Percentiles rank a stretch among this genome's conserved stretches.
Evolutionary conservation across 2,888 invertebrate species (phyloP).

Genomic region (Brachyopa scutellaris): DNA sequence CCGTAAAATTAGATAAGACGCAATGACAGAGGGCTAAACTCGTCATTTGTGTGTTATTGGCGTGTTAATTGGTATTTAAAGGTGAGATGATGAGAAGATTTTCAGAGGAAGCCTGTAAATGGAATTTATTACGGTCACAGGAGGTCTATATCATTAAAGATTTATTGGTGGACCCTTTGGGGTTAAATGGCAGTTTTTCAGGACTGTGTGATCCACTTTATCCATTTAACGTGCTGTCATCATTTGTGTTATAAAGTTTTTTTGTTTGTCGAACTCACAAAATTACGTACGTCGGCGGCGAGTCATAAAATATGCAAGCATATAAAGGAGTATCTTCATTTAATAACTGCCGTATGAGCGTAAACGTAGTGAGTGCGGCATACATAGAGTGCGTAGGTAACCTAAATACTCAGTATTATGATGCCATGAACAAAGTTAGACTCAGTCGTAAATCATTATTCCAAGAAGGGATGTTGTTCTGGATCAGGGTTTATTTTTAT

Average conservation of each 20-base stretch:
- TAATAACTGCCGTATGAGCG: neutral
- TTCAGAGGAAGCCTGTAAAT: conserved; percentile 2
- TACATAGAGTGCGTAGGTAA: no score
- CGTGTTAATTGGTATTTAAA: conserved; percentile 11
- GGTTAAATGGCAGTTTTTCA: conserved; percentile 10
- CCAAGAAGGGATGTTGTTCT: no score
- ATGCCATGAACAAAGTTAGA: no score
- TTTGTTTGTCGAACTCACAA: neutral
- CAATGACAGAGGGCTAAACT: neutral
- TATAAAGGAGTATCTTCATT: conserved; percentile 1
- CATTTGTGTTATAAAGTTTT: neutral
- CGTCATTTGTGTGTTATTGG: neutral
- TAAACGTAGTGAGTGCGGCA: no score
- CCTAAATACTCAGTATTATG: no score
- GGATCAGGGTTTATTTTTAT: no score
- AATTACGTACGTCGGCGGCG: neutral
- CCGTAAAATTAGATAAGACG: conserved; percentile 23
- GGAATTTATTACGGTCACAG: conserved; percentile 30
- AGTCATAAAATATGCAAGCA: neutral
- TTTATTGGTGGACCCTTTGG: conserved; percentile 5
- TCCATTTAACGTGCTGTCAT: conserved; percentile 3
- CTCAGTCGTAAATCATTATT: no score
- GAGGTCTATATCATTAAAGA: conserved; percentile 4
- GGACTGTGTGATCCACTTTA: neutral
- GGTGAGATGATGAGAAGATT: neutral